Evolutionary conservation across 2,888 invertebrate species (phyloP).

Genomic region (Cephus rjabovi): DNA sequence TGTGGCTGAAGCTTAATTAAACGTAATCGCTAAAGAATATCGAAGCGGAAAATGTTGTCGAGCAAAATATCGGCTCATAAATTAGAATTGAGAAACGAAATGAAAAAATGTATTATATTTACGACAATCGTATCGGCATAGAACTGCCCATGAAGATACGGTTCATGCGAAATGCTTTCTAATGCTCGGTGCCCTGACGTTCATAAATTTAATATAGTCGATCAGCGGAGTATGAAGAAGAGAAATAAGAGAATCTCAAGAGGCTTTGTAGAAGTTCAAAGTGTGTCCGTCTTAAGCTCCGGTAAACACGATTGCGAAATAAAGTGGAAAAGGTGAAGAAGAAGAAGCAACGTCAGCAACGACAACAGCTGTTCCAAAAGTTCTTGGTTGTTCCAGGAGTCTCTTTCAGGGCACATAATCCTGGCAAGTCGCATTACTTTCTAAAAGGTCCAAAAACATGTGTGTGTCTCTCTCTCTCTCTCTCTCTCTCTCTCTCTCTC

Average conservation of each 20-base stretch:
- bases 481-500: conserved; percentile 12
- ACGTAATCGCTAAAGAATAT: conserved; percentile 32
- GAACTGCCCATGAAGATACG: too few species aligned
- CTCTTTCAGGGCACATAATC: conserved; percentile 3
- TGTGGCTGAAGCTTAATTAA: conserved; percentile 35
- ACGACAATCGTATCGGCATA: too few species aligned
- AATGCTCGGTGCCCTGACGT: too few species aligned
- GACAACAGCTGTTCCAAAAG: background rate
- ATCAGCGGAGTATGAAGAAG: too few species aligned
- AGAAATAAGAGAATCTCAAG: too few species aligned
- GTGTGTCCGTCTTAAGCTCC: too few species aligned
- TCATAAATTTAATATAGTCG: too few species aligned
- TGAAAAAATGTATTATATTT: background rate
- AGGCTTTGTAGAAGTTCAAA: too few species aligned
- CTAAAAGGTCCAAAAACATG: background rate
- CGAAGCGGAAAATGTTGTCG: conserved; percentile 1
- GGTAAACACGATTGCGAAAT: background rate
- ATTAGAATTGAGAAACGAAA: background rate
- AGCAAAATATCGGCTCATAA: background rate
- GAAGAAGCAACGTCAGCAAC: background rate
- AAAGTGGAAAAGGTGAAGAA: background rate
- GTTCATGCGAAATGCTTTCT: too few species aligned
- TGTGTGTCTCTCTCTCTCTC: too few species aligned
- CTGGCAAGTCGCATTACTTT: background rate
- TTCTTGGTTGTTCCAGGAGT: background rate